A percentile compares a stretch with the other conserved stretches of the same genome.
phyloP scores from a whole-genome alignment of 2,888 invertebrate species.

The Horisme vitalbata region DNA sequence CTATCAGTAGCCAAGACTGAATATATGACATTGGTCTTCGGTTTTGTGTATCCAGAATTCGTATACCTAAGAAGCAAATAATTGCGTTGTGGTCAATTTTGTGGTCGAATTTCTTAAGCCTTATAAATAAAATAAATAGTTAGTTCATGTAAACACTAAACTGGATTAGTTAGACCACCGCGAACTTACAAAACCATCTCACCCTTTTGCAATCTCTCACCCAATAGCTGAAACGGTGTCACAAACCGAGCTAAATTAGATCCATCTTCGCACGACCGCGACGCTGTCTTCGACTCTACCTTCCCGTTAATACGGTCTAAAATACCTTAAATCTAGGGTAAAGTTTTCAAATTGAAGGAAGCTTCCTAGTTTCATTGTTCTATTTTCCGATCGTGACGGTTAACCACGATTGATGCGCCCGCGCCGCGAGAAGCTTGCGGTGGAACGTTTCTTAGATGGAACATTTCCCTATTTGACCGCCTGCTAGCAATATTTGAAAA shows the following conservation, averaged over 20 bases:
- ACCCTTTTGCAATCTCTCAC: constrained; percentile 40
- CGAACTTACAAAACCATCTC: constrained; percentile 15
- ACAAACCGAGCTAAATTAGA: constrained; percentile 37
- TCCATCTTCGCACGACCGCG: constrained; percentile 39
- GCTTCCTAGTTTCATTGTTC: constrained; percentile 60
- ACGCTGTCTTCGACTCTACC: constrained; percentile 20
- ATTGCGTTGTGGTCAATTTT: too few relatives aligned
- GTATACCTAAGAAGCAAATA: too few relatives aligned
- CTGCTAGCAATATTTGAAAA: too few relatives aligned
- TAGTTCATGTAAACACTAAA: too few relatives aligned
- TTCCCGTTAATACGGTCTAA: constrained; percentile 8
- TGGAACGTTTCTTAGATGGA: constrained; percentile 39
- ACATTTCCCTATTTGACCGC: constrained; percentile 38
- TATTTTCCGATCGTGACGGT: constrained; percentile 51
- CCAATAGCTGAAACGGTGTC: constrained; percentile 40
- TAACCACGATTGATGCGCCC: constrained; percentile 49
- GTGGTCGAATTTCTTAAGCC: too few relatives aligned
- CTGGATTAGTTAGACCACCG: too few relatives aligned
- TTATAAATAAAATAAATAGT: too few relatives aligned
- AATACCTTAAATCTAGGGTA: constrained; percentile 19
- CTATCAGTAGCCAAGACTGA: too few relatives aligned
- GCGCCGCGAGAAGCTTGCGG: constrained; percentile 38
- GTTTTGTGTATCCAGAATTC: too few relatives aligned
- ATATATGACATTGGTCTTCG: too few relatives aligned
- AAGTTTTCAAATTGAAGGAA: constrained; percentile 23